These are phyloP conservation scores for Aradophagus sp. DNA, from an alignment of 1,140 invertebrate species.

Conservation along the genomic window DNA sequence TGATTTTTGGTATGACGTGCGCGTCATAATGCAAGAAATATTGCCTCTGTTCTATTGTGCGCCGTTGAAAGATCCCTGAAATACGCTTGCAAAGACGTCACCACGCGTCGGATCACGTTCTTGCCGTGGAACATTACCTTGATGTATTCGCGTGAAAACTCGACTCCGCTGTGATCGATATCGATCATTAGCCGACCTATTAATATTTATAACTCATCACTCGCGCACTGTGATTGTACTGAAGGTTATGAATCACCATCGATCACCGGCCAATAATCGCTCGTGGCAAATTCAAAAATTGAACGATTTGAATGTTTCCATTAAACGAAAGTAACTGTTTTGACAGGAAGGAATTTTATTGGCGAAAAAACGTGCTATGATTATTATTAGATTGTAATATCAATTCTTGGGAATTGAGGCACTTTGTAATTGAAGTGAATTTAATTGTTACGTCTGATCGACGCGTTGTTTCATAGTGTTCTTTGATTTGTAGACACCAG, in stretches of 20 bases:
- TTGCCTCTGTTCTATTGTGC: conserved; percentile 22
- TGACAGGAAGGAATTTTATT: not conserved
- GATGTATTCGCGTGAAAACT: conserved; percentile 10
- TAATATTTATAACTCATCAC: conserved; percentile 14
- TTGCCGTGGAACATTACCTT: conserved; percentile 22
- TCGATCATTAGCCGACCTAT: not conserved
- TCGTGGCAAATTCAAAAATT: conserved; percentile 6
- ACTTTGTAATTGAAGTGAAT: too few species aligned
- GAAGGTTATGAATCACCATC: conserved; percentile 15
- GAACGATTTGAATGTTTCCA: conserved; percentile 2
- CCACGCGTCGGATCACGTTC: conserved; percentile 26
- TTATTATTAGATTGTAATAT: too few species aligned
- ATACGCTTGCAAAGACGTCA: conserved; percentile 6
- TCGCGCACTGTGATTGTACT: not conserved
- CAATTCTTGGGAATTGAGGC: too few species aligned
- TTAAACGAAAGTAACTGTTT: not conserved
- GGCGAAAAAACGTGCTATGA: too few species aligned
- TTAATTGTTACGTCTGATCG: too few species aligned
- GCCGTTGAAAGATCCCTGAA: conserved; percentile 21
- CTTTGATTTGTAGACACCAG: not conserved
- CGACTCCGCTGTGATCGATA: conserved; percentile 8
- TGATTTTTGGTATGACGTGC: conserved; percentile 38
- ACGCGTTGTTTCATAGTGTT: too few species aligned
- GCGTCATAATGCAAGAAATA: conserved; percentile 46
- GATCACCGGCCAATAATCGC: conserved; percentile 6